These are phyloP conservation scores for Hofmannophila pseudospretella DNA, from an alignment of 2,888 invertebrate species.

Conservation along the genomic window DNA sequence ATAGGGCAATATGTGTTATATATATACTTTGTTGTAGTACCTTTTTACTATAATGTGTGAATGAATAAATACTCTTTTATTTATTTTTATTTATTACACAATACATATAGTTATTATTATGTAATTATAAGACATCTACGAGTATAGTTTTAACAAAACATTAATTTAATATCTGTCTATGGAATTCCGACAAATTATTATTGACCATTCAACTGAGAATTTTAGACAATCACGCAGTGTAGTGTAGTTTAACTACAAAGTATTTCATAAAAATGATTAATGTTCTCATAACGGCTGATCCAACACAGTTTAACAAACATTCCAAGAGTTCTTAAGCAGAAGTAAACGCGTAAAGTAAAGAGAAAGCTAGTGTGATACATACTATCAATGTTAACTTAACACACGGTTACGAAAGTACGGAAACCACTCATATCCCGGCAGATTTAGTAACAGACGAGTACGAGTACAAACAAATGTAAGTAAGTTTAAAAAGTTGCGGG, in stretches of 20 bases:
- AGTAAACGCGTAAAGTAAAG: constrained; percentile 29
- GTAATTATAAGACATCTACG: no score
- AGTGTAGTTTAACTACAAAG: not conserved
- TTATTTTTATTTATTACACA: no score
- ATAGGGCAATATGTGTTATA: no score
- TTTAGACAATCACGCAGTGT: not conserved
- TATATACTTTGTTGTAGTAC: no score
- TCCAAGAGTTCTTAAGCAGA: constrained; percentile 23
- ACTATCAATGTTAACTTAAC: constrained; percentile 33
- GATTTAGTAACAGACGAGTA: constrained; percentile 14
- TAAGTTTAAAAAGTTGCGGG: constrained; percentile 1
- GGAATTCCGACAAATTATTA: no score
- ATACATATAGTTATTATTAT: no score
- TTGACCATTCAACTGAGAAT: no score
- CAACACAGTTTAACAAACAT: constrained; percentile 12
- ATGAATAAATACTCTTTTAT: no score
- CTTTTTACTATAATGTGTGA: no score
- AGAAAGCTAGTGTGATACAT: constrained; percentile 23
- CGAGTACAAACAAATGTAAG: constrained; percentile 15
- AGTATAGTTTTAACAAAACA: no score
- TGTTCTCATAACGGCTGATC: constrained; percentile 12
- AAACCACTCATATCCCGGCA: constrained; percentile 24
- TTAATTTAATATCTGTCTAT: no score
- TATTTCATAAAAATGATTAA: constrained; percentile 5
- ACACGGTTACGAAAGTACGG: constrained; percentile 25